Evolutionary conservation across 2,888 invertebrate genomes (phyloP), one percentile per base, ranked within the genome.

Genomic region (Biston stratarius): DNA sequence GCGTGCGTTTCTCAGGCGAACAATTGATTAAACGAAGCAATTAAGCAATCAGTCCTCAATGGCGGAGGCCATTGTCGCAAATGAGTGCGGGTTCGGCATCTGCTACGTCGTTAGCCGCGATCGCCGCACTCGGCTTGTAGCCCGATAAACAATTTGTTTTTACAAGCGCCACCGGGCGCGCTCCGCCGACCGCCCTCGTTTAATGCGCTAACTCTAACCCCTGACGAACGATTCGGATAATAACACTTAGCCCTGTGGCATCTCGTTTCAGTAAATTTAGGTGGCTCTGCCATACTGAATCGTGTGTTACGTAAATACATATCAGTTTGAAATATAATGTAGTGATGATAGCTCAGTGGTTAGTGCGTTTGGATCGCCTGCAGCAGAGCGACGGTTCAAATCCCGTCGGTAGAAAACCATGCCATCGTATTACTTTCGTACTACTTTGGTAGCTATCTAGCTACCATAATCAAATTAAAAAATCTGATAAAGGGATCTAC

Each of bases 1-100:
- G 81, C 86, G 80, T 81, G 83, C 84, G 86, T 88, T 87, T 87
- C 91, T 90, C 87, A 86, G 85, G 85, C 90, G 91, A 88, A 88
- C 92, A 93, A 93, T 94, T 94, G 93, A 92, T 94, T 92, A 93
- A 94, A 94, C 92, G 91, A 90, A 92, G 88, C 93, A 93, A 94
- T 94, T 94, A 94, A 92, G 83, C 90, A 94, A 94, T 94, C 92
- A 92, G 89, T 83, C 88, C 80, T 87, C 89, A 89, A 89, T 86
- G 88, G 86, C 77, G 84, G 86, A 83, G 85, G 79, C 84, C 84
- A 87, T 87, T 88, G 90, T 91, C 91, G 91, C 92, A 90, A 91
- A 91, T 90, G 91, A 91, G 87, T 87, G 87, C 86, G 83, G 88
- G 86, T 85, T 86, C 83, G 83, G 83, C 86, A 86, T 86, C 85